Evolutionary conservation across 2,113 vertebrate species (phyloP).

Genomic region (Microcebus griseorufus): DNA sequence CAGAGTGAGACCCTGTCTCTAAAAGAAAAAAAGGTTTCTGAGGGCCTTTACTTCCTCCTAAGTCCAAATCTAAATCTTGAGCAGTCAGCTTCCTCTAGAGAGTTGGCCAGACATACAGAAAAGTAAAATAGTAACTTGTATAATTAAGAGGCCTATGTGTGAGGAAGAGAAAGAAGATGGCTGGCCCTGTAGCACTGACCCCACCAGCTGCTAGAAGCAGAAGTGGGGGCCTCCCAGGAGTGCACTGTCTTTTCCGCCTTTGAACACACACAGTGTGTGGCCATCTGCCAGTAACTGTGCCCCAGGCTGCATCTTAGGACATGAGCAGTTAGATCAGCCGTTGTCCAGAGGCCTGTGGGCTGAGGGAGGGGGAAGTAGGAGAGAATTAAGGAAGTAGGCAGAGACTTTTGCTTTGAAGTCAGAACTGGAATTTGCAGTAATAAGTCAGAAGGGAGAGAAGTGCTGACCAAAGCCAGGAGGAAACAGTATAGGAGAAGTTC

Average conservation of each 20-base stretch:
- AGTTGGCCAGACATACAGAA: background rate
- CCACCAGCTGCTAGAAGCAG: background rate
- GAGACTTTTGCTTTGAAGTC: background rate
- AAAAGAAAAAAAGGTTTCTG: background rate
- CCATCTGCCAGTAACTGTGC: background rate
- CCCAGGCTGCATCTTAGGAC: background rate
- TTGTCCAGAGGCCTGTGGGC: background rate
- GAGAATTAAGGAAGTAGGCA: background rate
- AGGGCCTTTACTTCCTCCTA: background rate
- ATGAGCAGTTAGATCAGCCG: background rate
- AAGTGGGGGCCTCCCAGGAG: background rate
- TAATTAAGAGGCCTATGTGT: background rate
- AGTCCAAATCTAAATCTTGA: background rate
- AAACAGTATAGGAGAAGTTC: background rate
- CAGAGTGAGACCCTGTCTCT: too few species aligned
- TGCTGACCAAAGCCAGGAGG: background rate
- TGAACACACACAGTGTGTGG: background rate
- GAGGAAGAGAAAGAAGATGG: background rate
- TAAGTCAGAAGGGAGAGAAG: background rate
- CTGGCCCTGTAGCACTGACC: background rate
- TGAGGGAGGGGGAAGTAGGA: background rate
- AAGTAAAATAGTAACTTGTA: background rate
- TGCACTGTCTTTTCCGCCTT: background rate
- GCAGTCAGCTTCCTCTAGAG: background rate
- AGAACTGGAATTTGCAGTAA: background rate